phyloP scores from a whole-genome alignment of 2,888 invertebrate species.

The Acanthoscelides obtectus region DNA sequence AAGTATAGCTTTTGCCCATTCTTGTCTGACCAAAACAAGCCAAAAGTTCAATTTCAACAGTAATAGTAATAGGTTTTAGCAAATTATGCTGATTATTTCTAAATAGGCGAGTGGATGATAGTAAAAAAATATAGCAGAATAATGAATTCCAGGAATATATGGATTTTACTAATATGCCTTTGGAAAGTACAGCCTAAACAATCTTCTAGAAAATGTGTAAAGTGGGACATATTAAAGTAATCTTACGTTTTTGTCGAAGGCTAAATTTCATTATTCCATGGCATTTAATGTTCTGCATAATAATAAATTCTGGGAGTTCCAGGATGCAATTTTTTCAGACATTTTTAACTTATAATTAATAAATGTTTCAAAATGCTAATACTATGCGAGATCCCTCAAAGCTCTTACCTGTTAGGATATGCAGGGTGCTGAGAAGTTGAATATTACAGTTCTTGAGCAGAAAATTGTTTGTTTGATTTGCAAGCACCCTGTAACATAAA shows the following conservation, averaged over 20 bases:
- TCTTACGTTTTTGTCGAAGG: conserved; percentile 9
- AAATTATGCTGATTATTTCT: not conserved
- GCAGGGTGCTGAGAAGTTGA: not conserved
- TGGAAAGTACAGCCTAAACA: conserved; percentile 7
- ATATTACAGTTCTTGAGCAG: not conserved
- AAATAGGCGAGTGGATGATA: not conserved
- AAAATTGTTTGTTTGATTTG: conserved; percentile 7
- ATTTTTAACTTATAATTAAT: not conserved
- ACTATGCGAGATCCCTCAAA: conserved; percentile 2
- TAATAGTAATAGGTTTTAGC: not conserved
- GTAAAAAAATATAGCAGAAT: not conserved
- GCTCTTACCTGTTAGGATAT: not conserved
- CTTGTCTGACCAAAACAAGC: conserved; percentile 9
- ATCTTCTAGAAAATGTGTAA: too few relatives aligned
- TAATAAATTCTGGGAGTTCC: not conserved
- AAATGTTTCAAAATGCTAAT: conserved; percentile 3
- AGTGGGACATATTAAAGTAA: too few relatives aligned
- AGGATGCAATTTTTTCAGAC: not conserved
- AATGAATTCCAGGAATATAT: not conserved
- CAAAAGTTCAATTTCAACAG: not conserved
- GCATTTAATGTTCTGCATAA: not conserved
- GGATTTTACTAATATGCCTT: conserved; percentile 11
- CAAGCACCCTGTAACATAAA: conserved; percentile 13
- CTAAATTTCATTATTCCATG: not conserved
- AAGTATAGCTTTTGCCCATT: conserved; percentile 12